These are phyloP conservation scores for Dermolepida albohirtum DNA, from an alignment of 2,888 invertebrate genomes.

Conservation along the genomic window DNA sequence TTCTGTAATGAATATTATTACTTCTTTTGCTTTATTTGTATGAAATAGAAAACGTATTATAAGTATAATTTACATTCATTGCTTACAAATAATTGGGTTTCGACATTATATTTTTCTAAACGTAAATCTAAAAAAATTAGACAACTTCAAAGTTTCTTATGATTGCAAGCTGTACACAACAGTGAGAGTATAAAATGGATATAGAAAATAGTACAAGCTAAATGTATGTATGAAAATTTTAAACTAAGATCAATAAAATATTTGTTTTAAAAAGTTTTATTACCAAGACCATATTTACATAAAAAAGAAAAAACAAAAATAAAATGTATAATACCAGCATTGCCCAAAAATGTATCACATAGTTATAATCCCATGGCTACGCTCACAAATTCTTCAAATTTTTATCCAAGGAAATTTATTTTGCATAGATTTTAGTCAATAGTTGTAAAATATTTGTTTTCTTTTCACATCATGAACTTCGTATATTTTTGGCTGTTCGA, in stretches of 20 bases:
- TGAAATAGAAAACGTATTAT: slow-evolving; percentile 7
- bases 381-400: slow-evolving; percentile 23
- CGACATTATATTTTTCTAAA: neutral
- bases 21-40: slow-evolving; percentile 4
- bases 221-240: slow-evolving; percentile 28
- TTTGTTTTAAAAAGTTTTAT: slow-evolving; percentile 47
- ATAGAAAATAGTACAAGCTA: slow-evolving; percentile 26
- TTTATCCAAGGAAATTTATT: no score
- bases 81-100: slow-evolving; percentile 12
- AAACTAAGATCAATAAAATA: slow-evolving; percentile 39
- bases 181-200: slow-evolving; percentile 43
- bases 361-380: slow-evolving; percentile 33
- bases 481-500: no score
- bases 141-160: slow-evolving; percentile 37
- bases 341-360: slow-evolving; percentile 51
- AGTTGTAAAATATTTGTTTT: no score
- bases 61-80: slow-evolving; percentile 30
- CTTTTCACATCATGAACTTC: no score
- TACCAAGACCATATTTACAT: slow-evolving; percentile 50
- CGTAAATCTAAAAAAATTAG: slow-evolving; percentile 12
- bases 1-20: neutral
- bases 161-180: slow-evolving; percentile 51
- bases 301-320: slow-evolving; percentile 41
- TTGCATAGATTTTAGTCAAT: no score
- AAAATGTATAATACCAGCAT: slow-evolving; percentile 51